A percentile compares a stretch with the other conserved stretches of the same genome.
Conservation (phyloP, 2,888 invertebrate genomes). For the Ophion ventricosus region DNA sequence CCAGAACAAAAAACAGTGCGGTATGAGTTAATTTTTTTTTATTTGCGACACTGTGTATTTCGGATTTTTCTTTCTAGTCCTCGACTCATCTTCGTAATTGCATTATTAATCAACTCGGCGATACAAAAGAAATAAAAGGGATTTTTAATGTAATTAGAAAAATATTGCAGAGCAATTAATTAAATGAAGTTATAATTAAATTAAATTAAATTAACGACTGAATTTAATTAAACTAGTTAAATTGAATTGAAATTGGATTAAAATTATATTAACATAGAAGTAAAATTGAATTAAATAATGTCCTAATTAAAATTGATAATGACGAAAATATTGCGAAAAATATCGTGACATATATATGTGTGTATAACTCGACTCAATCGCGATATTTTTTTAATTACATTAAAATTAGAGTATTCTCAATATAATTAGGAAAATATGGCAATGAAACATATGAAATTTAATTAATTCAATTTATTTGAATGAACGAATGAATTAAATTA, state of each 20-base stretch:
- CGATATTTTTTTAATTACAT: background rate
- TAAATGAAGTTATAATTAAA: too few species aligned
- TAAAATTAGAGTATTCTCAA: too few species aligned
- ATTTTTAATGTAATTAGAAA: too few species aligned
- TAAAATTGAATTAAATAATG: background rate
- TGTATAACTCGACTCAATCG: background rate
- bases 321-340: background rate
- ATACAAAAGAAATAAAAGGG: background rate
- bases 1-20: background rate
- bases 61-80: background rate
- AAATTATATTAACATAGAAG: too few species aligned
- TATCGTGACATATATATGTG: background rate
- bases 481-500: background rate
- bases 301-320: background rate
- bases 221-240: background rate
- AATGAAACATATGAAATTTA: too few species aligned
- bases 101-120: too few species aligned
- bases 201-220: background rate
- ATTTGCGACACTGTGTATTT: too few species aligned
- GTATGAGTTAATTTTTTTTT: background rate
- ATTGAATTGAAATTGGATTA: background rate
- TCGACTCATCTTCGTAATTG: too few species aligned
- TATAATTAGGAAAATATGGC: too few species aligned
- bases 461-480: background rate
- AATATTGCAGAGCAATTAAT: too few species aligned